Evolutionary conservation across 2,797 vertebrate genomes (phyloP).

Genomic region (Semaprochilodus insignis): DNA sequence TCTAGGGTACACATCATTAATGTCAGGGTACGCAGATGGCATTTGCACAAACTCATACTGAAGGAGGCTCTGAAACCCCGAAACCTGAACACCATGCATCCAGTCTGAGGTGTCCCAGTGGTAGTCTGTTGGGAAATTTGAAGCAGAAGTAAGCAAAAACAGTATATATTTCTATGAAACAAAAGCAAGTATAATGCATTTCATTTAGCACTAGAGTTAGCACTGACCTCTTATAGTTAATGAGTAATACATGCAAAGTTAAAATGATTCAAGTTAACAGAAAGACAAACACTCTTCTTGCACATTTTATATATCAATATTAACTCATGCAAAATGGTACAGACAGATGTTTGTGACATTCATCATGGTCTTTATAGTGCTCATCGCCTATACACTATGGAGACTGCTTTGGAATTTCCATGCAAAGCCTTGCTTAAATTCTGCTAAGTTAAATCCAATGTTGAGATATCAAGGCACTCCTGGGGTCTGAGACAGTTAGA

Average conservation of each 20-base stretch:
- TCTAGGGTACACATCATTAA: slow-evolving; percentile 75
- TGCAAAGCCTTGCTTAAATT: slow-evolving; percentile 39
- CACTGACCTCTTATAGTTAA: too few species aligned
- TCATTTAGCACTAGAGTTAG: not conserved
- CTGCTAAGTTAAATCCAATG: slow-evolving; percentile 30
- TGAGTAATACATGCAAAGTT: not conserved
- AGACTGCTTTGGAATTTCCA: not conserved
- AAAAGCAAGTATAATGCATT: not conserved
- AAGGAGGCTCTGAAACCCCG: slow-evolving; percentile 84
- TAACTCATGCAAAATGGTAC: slow-evolving; percentile 52
- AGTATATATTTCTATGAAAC: not conserved
- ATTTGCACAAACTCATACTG: slow-evolving; percentile 82
- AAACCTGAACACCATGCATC: slow-evolving; percentile 84
- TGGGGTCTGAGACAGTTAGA: slow-evolving; percentile 31
- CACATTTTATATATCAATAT: not conserved
- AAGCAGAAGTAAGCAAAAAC: not conserved
- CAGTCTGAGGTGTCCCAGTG: slow-evolving; percentile 91
- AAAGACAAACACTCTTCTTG: too few species aligned
- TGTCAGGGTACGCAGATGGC: slow-evolving; percentile 73
- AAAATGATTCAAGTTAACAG: not conserved
- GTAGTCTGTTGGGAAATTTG: slow-evolving; percentile 73
- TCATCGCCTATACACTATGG: not conserved
- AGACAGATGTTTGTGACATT: not conserved
- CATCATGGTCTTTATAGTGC: not conserved
- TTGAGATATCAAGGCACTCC: slow-evolving; percentile 38